Conservation (phyloP, 2,888 invertebrate species). For the Seladonia tumulorum region DNA sequence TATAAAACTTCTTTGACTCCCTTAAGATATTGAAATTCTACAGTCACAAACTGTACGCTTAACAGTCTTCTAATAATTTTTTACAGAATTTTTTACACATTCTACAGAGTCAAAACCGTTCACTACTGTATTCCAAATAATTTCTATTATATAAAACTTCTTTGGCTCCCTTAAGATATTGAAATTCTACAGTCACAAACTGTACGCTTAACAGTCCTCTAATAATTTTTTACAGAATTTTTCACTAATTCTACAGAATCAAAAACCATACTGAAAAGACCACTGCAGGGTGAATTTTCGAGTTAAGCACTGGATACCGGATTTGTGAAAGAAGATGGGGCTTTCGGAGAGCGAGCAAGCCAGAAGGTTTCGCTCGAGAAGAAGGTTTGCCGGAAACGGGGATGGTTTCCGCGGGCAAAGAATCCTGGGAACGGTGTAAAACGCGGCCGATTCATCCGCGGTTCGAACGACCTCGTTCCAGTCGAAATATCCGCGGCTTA, state of each 20-base stretch:
- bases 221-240: too few species aligned
- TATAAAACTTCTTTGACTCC: too few species aligned
- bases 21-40: too few species aligned
- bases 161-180: too few species aligned
- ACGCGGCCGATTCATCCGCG: neutral
- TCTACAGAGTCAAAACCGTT: neutral
- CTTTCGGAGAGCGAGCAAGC: neutral
- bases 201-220: neutral
- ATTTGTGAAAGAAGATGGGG: neutral
- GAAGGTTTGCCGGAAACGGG: neutral
- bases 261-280: neutral
- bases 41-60: too few species aligned
- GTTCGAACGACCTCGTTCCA: neutral
- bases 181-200: too few species aligned
- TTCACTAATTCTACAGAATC: neutral
- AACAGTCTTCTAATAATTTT: neutral
- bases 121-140: too few species aligned
- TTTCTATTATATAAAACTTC: too few species aligned
- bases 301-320: too few species aligned
- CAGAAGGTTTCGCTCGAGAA: neutral
- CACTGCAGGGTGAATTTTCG: too few species aligned
- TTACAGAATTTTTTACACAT: too few species aligned
- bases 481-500: slow-evolving; percentile 13
- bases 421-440: neutral
- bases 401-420: neutral